A percentile compares a stretch with the other conserved stretches of the same genome.
Conservation (phyloP, 1,140 invertebrate genomes). For the Trypoxylus dichotomus region DNA sequence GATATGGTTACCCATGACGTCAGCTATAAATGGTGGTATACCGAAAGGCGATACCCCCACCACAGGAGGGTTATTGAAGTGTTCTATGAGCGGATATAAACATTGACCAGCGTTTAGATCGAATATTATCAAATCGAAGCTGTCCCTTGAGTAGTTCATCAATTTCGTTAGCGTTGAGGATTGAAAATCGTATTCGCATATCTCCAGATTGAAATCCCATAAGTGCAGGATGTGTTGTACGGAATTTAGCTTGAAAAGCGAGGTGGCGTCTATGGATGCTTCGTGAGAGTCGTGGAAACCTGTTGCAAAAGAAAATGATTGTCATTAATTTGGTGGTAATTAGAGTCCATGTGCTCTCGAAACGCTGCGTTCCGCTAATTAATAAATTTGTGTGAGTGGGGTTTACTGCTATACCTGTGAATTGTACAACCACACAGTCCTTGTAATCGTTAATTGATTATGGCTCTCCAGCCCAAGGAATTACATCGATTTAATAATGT, state of each 20-base stretch:
- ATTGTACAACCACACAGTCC: too few relatives aligned
- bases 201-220: neutral
- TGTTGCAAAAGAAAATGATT: neutral
- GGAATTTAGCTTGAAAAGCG: conserved; percentile 1
- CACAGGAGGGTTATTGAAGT: conserved; percentile 34
- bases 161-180: conserved; percentile 34
- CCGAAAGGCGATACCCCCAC: conserved; percentile 39
- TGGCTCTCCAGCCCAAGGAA: too few relatives aligned
- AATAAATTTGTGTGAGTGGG: too few relatives aligned
- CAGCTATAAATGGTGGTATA: conserved; percentile 37
- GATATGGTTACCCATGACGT: conserved; percentile 38
- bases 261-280: neutral
- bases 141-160: conserved; percentile 38
- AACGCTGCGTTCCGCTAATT: too few relatives aligned
- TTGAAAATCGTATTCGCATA: conserved; percentile 19
- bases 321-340: too few relatives aligned
- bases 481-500: too few relatives aligned
- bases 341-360: too few relatives aligned
- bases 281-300: neutral
- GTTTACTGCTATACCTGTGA: too few relatives aligned
- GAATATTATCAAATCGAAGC: conserved; percentile 41
- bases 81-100: conserved; percentile 38
- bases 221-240: neutral
- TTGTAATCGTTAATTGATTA: too few relatives aligned
- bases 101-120: conserved; percentile 38